Evolutionary conservation across 2,113 vertebrate genomes (phyloP).

Genomic region (Genyomyrus donnyi): DNA sequence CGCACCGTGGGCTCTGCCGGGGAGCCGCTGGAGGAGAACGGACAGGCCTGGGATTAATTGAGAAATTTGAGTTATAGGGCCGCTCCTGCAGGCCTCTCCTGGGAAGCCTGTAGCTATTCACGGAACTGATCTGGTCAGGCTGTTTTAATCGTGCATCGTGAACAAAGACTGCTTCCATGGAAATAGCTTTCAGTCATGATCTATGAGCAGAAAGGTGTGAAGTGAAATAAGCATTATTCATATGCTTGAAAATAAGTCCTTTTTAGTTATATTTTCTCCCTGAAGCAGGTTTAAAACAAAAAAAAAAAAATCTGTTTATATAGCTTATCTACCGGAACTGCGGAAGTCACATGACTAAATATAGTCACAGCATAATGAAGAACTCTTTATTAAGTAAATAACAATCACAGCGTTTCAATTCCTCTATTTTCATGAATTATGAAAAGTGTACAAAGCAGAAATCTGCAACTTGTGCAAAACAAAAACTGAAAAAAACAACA

Average conservation of each 20-base stretch:
- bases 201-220: neutral
- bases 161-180: neutral
- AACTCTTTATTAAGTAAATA: neutral
- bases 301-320: neutral
- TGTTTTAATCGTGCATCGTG: neutral
- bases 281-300: neutral
- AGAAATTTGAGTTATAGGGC: conserved; percentile 32
- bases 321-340: neutral
- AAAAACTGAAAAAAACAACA: conserved; percentile 29
- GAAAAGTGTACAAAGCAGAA: neutral
- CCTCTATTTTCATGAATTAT: neutral
- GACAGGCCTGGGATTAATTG: conserved; percentile 31
- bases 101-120: conserved; percentile 22
- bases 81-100: conserved; percentile 20
- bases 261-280: neutral
- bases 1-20: neutral
- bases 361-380: conserved; percentile 20
- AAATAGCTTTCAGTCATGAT: conserved; percentile 1
- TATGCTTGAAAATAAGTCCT: neutral
- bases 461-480: conserved; percentile 28
- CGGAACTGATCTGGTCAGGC: conserved; percentile 3
- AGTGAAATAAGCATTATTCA: neutral
- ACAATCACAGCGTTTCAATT: neutral
- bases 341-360: conserved; percentile 9
- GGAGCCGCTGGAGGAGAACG: conserved; percentile 25